These are phyloP conservation scores for Drosophila melanica DNA, from an alignment of 1,140 invertebrate species.

Conservation along the genomic window DNA sequence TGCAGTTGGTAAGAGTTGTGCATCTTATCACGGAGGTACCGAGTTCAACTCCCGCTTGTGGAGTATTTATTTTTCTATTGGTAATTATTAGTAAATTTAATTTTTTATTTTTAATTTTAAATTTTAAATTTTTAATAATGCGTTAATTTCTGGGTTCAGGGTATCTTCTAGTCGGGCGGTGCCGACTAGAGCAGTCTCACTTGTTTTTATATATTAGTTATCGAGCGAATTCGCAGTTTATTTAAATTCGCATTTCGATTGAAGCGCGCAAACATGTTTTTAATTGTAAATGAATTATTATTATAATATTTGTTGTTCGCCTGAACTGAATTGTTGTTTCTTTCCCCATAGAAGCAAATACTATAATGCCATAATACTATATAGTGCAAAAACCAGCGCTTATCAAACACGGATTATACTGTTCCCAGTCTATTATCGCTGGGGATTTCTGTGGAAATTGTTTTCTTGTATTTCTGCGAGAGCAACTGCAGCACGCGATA, in stretches of 20 bases:
- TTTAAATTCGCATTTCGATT: slow-evolving; percentile 17
- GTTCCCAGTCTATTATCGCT: slow-evolving; percentile 10
- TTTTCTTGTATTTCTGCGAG: background rate
- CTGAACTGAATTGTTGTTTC: slow-evolving; percentile 1
- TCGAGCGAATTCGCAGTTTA: slow-evolving; percentile 11
- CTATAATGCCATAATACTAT: background rate
- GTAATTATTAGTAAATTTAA: too few relatives aligned
- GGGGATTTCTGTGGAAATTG: slow-evolving; percentile 38
- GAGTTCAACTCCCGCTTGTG: too few relatives aligned
- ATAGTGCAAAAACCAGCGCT: slow-evolving; percentile 3
- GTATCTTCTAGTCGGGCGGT: too few relatives aligned
- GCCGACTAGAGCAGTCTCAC: too few relatives aligned
- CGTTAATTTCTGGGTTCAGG: too few relatives aligned
- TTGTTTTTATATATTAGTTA: slow-evolving; percentile 1
- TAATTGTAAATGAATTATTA: slow-evolving; percentile 24
- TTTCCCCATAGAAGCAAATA: slow-evolving; percentile 17
- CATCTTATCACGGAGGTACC: too few relatives aligned
- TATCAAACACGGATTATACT: slow-evolving; percentile 37
- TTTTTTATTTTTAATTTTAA: too few relatives aligned
- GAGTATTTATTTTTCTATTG: too few relatives aligned
- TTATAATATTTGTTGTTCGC: slow-evolving; percentile 20
- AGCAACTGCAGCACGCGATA: slow-evolving; percentile 5
- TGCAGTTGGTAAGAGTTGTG: too few relatives aligned
- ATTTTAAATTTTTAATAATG: too few relatives aligned
- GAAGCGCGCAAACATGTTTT: slow-evolving; percentile 33